Percentiles rank a stretch among this genome's conserved stretches.
These are phyloP conservation scores for Gavialis gangeticus DNA, from an alignment of 2,113 vertebrate species.

Conservation along the genomic window DNA sequence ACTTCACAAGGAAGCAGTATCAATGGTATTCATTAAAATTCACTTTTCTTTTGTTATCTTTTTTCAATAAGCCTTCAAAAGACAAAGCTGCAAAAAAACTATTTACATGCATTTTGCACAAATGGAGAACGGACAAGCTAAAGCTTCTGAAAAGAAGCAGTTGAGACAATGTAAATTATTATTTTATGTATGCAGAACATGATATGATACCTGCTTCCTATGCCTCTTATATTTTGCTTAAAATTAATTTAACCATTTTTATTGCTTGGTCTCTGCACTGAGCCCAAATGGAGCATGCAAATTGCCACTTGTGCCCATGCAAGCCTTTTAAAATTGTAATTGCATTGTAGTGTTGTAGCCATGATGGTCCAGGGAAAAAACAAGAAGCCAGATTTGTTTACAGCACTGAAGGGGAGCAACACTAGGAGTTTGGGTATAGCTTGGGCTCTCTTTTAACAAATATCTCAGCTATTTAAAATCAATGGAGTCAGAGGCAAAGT, in stretches of 20 bases:
- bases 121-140: slow-evolving; percentile 12
- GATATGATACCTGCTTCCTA: slow-evolving; percentile 29
- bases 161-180: slow-evolving; percentile 53
- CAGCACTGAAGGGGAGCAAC: background rate
- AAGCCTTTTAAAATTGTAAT: slow-evolving; percentile 21
- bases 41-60: slow-evolving; percentile 21
- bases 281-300: background rate
- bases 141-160: slow-evolving; percentile 43
- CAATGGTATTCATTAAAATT: slow-evolving; percentile 38
- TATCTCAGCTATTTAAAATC: background rate
- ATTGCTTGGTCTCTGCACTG: background rate
- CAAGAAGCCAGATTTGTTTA: background rate
- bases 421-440: background rate
- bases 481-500: slow-evolving; percentile 4
- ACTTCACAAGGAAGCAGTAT: slow-evolving; percentile 4
- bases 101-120: slow-evolving; percentile 41
- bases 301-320: slow-evolving; percentile 8
- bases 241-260: slow-evolving; percentile 35
- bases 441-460: background rate
- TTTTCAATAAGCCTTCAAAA: slow-evolving; percentile 23
- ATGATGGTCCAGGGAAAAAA: background rate
- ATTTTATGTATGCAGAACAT: slow-evolving; percentile 51
- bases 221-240: slow-evolving; percentile 57
- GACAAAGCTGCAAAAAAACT: slow-evolving; percentile 28
- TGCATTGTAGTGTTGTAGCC: background rate